Evolutionary conservation across 2,888 invertebrate species (phyloP).

Genomic region (Stenichneumon culpator): DNA sequence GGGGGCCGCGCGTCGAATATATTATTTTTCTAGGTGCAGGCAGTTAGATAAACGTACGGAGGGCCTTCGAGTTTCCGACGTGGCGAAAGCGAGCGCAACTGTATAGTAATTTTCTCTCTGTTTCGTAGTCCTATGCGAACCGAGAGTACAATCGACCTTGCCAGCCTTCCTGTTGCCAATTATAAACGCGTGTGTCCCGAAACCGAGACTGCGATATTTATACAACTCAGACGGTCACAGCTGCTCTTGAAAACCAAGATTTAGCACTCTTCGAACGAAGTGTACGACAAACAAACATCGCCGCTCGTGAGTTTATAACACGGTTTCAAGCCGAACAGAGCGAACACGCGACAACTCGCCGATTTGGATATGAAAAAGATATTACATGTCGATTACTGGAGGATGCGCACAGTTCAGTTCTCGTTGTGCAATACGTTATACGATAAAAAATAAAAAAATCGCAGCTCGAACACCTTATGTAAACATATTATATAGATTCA

Average conservation of each 20-base stretch:
- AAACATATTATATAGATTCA: neutral
- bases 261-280: constrained; percentile 33
- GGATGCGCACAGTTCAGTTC: neutral
- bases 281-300: constrained; percentile 21
- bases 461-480: neutral
- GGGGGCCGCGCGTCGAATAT: no score
- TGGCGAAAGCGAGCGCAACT: neutral
- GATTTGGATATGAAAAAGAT: neutral
- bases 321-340: neutral
- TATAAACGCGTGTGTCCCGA: constrained; percentile 71
- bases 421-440: neutral
- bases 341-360: neutral
- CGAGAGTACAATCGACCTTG: constrained; percentile 75
- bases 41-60: constrained; percentile 2
- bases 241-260: constrained; percentile 42
- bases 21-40: neutral
- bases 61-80: neutral
- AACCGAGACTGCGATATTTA: constrained; percentile 47
- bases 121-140: constrained; percentile 13
- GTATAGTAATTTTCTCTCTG: neutral
- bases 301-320: neutral
- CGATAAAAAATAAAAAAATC: neutral
- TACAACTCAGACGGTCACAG: constrained; percentile 45
- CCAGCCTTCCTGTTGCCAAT: constrained; percentile 78
- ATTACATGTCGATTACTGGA: neutral